Evolutionary conservation across 2,113 vertebrate species (phyloP).

Genomic region (Indicator maculatus): DNA sequence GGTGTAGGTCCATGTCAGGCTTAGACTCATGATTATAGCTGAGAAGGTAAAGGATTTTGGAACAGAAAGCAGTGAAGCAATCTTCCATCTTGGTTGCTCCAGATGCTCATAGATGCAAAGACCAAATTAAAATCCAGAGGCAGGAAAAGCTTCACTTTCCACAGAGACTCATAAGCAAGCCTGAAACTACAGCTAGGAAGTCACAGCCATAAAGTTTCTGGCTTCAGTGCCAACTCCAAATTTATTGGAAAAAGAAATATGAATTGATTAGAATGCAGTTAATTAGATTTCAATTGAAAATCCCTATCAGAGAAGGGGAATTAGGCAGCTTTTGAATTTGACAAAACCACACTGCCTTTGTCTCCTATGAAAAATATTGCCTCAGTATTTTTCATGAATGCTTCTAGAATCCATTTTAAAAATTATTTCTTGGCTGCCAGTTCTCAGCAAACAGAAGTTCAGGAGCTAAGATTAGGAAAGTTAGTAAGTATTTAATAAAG

Average conservation of each 20-base stretch:
- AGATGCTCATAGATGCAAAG: not conserved
- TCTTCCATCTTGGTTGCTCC: not conserved
- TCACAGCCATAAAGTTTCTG: not conserved
- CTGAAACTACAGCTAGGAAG: not conserved
- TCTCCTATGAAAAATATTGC: slow-evolving; percentile 24
- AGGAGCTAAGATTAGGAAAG: slow-evolving; percentile 15
- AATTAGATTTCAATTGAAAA: slow-evolving; percentile 61
- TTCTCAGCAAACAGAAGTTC: slow-evolving; percentile 38
- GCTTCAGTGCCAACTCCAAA: not conserved
- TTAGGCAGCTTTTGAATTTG: slow-evolving; percentile 50
- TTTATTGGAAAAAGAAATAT: slow-evolving; percentile 37
- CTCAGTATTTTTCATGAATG: not conserved
- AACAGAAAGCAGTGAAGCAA: not conserved
- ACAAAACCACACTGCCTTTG: slow-evolving; percentile 31
- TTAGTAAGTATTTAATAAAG: slow-evolving; percentile 39
- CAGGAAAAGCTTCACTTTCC: not conserved
- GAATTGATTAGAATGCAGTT: slow-evolving; percentile 51
- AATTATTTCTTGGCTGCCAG: slow-evolving; percentile 29
- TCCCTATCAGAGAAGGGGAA: slow-evolving; percentile 3
- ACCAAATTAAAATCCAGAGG: not conserved
- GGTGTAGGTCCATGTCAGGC: not conserved
- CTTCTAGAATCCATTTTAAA: slow-evolving; percentile 7
- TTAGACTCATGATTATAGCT: not conserved
- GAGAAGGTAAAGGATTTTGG: not conserved
- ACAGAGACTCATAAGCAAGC: not conserved